phyloP scores from a whole-genome alignment of 2,797 vertebrate species.

The Myiotriccus ornatus region DNA sequence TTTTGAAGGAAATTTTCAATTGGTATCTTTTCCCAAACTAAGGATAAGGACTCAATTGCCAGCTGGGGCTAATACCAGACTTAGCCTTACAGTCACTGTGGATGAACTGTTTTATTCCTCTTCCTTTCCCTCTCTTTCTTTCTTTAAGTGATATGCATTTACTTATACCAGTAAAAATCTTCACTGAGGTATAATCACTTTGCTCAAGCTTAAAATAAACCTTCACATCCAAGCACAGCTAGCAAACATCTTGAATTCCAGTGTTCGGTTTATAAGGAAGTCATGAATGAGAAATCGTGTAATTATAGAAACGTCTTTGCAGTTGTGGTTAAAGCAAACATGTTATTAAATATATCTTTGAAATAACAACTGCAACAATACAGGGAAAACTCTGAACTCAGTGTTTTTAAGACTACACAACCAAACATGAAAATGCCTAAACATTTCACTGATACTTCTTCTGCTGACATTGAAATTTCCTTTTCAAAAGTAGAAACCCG shows the following conservation, averaged over 20 bases:
- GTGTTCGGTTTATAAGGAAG: background rate
- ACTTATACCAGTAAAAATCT: background rate
- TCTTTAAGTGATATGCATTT: background rate
- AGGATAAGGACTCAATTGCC: background rate
- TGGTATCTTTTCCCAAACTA: background rate
- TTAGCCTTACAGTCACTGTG: background rate
- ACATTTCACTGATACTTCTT: background rate
- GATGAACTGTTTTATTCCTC: background rate
- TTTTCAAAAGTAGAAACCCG: background rate
- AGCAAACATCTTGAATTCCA: constrained; percentile 1
- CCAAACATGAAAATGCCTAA: background rate
- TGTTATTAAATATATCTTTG: background rate
- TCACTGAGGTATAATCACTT: background rate
- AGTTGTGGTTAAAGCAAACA: background rate
- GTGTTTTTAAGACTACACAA: background rate
- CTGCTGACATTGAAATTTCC: background rate
- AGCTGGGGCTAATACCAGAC: background rate
- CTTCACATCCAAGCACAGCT: background rate
- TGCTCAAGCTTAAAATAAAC: background rate
- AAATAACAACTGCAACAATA: background rate
- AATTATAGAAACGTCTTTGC: background rate
- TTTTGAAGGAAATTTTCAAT: background rate
- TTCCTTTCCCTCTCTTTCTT: background rate
- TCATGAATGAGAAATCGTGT: background rate
- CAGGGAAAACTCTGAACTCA: background rate